Conservation (phyloP, 2,888 invertebrate species). For the Osmoderma eremita region DNA sequence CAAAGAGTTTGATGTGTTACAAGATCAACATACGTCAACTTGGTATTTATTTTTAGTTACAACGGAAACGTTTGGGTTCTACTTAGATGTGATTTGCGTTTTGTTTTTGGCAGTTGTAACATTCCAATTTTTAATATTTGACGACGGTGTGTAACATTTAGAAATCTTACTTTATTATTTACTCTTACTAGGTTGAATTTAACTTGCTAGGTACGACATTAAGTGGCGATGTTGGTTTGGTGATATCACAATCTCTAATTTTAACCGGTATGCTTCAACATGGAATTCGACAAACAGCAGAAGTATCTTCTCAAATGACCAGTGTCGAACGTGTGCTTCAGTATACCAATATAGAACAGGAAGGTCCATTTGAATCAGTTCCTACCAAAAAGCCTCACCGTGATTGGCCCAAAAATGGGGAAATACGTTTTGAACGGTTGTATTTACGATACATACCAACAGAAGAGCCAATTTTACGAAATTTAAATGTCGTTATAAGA, state of each 20-base stretch:
- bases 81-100: slow-evolving; percentile 73
- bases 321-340: slow-evolving; percentile 85
- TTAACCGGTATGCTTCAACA: slow-evolving; percentile 84
- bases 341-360: slow-evolving; percentile 78
- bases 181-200: background rate
- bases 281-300: slow-evolving; percentile 82
- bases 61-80: slow-evolving; percentile 73
- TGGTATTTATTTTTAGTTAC: slow-evolving; percentile 71
- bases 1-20: slow-evolving; percentile 78
- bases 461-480: slow-evolving; percentile 75
- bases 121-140: slow-evolving; percentile 71
- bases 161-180: background rate
- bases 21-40: slow-evolving; percentile 74
- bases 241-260: slow-evolving; percentile 77
- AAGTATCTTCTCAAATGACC: slow-evolving; percentile 80
- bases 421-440: slow-evolving; percentile 70
- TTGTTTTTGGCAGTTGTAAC: slow-evolving; percentile 71
- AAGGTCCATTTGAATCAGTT: slow-evolving; percentile 72
- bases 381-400: slow-evolving; percentile 66
- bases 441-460: slow-evolving; percentile 68
- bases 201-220: slow-evolving; percentile 64
- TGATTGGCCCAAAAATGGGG: slow-evolving; percentile 73
- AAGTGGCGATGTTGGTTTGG: slow-evolving; percentile 77
- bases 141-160: slow-evolving; percentile 65
- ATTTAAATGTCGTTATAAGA: slow-evolving; percentile 72